phyloP scores from a whole-genome alignment of 2,797 vertebrate species.

The Lates japonicus region DNA sequence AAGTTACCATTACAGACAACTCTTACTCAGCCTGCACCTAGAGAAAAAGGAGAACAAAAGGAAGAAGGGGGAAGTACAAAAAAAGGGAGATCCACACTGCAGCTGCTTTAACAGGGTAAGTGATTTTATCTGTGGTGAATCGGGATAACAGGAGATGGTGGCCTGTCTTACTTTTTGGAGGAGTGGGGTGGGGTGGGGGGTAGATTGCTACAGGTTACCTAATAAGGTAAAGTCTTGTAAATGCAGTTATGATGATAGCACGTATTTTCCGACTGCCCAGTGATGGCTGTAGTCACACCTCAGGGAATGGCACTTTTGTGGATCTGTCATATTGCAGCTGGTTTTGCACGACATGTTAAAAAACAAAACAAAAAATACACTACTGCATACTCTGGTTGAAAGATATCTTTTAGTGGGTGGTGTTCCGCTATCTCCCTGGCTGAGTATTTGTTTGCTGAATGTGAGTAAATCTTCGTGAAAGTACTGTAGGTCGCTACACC shows the following conservation, averaged over 20 bases:
- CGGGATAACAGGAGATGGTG: background rate
- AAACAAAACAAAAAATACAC: too few relatives aligned
- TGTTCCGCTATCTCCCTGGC: background rate
- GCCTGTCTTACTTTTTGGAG: background rate
- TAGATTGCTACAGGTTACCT: constrained; percentile 52
- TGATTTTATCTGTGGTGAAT: constrained; percentile 12
- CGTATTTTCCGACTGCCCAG: constrained; percentile 5
- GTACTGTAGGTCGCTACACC: background rate
- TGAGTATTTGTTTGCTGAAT: background rate
- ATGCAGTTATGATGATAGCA: background rate
- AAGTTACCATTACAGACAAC: constrained; percentile 74
- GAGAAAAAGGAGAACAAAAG: constrained; percentile 64
- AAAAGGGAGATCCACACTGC: constrained; percentile 46
- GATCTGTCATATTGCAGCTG: background rate
- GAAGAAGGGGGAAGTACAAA: constrained; percentile 36
- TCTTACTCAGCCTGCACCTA: constrained; percentile 63
- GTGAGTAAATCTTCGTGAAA: background rate
- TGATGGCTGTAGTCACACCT: background rate
- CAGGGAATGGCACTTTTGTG: constrained; percentile 3
- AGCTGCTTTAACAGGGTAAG: constrained; percentile 65
- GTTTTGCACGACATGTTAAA: background rate
- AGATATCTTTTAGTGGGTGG: background rate
- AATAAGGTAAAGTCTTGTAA: constrained; percentile 61
- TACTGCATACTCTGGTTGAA: background rate
- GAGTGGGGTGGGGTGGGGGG: background rate